Evolutionary conservation across 2,113 vertebrate species (phyloP).

Genomic region (Lucifuga dentata): DNA sequence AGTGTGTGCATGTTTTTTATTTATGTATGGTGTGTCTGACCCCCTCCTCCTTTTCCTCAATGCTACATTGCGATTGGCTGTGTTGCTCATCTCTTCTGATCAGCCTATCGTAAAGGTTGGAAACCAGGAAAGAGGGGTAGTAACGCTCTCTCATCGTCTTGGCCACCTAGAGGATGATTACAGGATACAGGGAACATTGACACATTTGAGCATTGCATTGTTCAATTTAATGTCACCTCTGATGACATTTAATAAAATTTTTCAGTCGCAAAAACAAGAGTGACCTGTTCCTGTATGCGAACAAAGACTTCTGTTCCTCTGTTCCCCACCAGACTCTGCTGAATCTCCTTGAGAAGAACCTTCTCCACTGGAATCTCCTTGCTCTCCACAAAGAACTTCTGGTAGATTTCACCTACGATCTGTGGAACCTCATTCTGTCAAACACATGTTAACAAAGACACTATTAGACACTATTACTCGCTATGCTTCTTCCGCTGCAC

Average conservation of each 20-base stretch:
- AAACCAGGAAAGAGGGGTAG: constrained; percentile 97
- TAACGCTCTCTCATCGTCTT: constrained; percentile 95
- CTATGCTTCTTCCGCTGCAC: background rate
- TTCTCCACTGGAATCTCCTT: constrained; percentile 97
- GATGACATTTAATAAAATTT: background rate
- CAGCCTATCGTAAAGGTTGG: constrained; percentile 92
- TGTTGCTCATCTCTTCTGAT: constrained; percentile 88
- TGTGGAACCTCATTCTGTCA: constrained; percentile 94
- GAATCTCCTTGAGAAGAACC: constrained; percentile 95
- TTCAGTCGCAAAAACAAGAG: background rate
- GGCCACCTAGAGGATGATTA: constrained; percentile 56
- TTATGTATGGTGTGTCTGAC: constrained; percentile 77
- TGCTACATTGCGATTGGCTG: constrained; percentile 81
- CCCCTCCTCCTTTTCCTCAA: constrained; percentile 89
- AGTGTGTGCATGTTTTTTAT: background rate
- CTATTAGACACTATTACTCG: background rate
- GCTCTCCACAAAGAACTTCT: constrained; percentile 97
- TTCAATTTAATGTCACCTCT: background rate
- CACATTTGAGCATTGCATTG: background rate
- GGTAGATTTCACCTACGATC: constrained; percentile 97
- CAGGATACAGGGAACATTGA: background rate
- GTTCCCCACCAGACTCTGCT: constrained; percentile 97
- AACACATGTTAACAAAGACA: constrained; percentile 2
- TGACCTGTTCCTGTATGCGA: constrained; percentile 91
- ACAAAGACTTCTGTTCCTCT: constrained; percentile 95